Evolutionary conservation across 2,113 vertebrate species (phyloP), one percentile per base, ranked within the genome.

Genomic region (Balaenoptera acutorostrata): DNA sequence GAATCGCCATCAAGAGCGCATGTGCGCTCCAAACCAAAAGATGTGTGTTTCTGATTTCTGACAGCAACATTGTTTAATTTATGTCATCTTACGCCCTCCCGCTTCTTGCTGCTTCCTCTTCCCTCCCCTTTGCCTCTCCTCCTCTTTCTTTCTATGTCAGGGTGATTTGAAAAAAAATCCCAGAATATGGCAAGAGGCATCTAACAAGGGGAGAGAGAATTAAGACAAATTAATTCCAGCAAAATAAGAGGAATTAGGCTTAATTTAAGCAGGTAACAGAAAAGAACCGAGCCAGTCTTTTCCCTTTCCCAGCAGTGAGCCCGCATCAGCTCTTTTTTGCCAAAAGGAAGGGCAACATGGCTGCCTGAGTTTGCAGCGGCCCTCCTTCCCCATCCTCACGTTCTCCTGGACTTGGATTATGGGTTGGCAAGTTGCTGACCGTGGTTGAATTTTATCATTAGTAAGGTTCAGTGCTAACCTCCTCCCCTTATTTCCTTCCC

Each of bases 201-300:
- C 97, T 97, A 98, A 98, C 96, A 95, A 98, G 97, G 97, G 96
- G 98, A 98, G 97, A 98, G 81, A 55, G 63, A 98, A 98, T 98
- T 98, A 98, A 98, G 98, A 97, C 98, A 98, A 98, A 98, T 97
- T 69, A 96, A 96, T 96, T 96, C 68, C 87, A 90, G 98, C 97
- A 98, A 98, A 98, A 97, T 98, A 98, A 98, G 98, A 98, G 98
- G 98, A 98, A 98, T 98, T 98, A 97, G 97, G 97, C 98, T 98
- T 98, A 96, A 95, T 98, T 97, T 97, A 97, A 98, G 98, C 97
- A 98, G 98, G 98, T 98, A 98, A 97, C 95, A 97, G 98, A 97
- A 98, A 96, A 98, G 97, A 96, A 96, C 88, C 5, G 96, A 91
- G 92, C 96, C 17, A 36, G 31, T n/a, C 41, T 97, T 98, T 97